Evolutionary conservation across 2,797 vertebrate genomes (phyloP), one percentile per base, ranked within the genome.

Genomic region (Triplophysa bombifrons): DNA sequence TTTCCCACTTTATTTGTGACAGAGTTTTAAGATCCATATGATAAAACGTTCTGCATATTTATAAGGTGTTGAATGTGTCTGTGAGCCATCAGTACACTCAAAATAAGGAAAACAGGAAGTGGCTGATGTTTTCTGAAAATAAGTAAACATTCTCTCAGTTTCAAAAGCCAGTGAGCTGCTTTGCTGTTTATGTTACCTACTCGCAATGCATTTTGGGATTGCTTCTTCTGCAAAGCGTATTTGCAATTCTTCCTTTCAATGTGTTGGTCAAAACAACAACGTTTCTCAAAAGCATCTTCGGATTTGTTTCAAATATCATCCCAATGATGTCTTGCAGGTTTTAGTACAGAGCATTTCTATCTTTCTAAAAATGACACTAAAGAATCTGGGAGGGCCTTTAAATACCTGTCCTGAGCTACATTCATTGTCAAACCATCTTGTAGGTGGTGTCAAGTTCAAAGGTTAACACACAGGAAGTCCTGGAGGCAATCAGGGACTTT

Each of bases 401-500:
- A 80, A 82, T 80, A 74, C 76, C 69, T 27, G 25, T 27, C 25
- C 25, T 75, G 80, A 80, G 65, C 66, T 77, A 66, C 67, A 82
- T 67, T 69, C 76, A 10, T 67, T 75, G 78, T 82, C 30, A 53
- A 77, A 16, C 17, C 41, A 9, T 38, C 17, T 63, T 1, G n/a
- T 41, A 38, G n/a, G 46, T 71, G n/a, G 14, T 22, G n/a, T 61
- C 13, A 51, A 51, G 56, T 38, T 70, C 19, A 70, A 17, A 50
- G 27, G 20, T 66, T 46, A 68, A 78, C 76, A n/a, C 70, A 74
- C 4, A 3, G 67, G 75, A 85, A 70, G 60, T 64, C 55, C 34
- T 44, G 58, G 50, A 82, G 14, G 11, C 78, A 41, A 77, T 84
- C 81, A 78, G 51, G 65, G 64, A 44, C 50, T 74, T 83, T 83